phyloP scores from a whole-genome alignment of 2,888 invertebrate species.

The Ophion slaviceki region DNA sequence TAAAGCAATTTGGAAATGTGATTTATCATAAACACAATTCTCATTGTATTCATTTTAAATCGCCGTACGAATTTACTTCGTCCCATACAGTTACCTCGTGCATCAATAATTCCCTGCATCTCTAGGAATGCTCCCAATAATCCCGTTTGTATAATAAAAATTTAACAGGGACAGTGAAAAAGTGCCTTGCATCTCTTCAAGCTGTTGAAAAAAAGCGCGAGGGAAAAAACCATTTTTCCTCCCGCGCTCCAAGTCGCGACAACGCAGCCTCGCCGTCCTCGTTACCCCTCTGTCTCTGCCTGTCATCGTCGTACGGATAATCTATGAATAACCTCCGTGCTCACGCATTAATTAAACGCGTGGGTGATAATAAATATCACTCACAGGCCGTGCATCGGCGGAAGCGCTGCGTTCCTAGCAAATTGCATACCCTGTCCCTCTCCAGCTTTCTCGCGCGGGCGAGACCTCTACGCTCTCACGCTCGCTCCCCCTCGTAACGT shows the following conservation, averaged over 20 bases:
- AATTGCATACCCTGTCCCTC: constrained; percentile 54
- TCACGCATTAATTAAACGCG: constrained; percentile 67
- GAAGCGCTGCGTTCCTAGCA: constrained; percentile 60
- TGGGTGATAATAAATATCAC: constrained; percentile 66
- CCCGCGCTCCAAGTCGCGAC: constrained; percentile 4
- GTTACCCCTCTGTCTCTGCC: constrained; percentile 4
- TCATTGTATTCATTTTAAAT: too few species aligned
- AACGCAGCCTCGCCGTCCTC: constrained; percentile 23
- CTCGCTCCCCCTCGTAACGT: constrained; percentile 6
- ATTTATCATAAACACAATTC: too few species aligned
- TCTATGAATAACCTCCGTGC: constrained; percentile 66
- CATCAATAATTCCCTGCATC: neutral
- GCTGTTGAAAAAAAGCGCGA: constrained; percentile 12
- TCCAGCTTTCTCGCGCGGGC: constrained; percentile 27
- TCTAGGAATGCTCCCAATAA: neutral
- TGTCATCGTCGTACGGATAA: constrained; percentile 57
- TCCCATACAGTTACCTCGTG: neutral
- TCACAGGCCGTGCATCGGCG: constrained; percentile 49
- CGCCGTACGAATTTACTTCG: neutral
- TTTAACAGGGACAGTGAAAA: neutral
- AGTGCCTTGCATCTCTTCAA: neutral
- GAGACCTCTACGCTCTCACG: constrained; percentile 42
- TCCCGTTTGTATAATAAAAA: neutral
- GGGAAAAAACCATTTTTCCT: constrained; percentile 19
- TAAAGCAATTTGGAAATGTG: too few species aligned